Conservation (phyloP, 2,888 invertebrate genomes). For the Tuberolachnus salignus region DNA sequence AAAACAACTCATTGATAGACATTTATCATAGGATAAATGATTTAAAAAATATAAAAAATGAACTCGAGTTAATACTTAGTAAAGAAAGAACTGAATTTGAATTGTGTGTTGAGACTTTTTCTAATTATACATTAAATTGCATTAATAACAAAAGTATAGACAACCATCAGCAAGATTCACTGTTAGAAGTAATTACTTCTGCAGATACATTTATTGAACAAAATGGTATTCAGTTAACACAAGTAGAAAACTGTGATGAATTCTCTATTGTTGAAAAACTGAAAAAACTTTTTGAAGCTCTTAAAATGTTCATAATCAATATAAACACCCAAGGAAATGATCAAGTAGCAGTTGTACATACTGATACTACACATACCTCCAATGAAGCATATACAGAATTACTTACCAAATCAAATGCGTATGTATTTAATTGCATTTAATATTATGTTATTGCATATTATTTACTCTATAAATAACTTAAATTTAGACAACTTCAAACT, state of each 20-base stretch:
- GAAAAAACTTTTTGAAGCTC: slow-evolving; percentile 50
- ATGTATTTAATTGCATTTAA: slow-evolving; percentile 7
- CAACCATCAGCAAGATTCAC: slow-evolving; percentile 20
- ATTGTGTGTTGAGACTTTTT: slow-evolving; percentile 1
- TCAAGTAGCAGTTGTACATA: not conserved
- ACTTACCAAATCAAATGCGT: slow-evolving; percentile 33
- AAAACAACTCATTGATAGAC: slow-evolving; percentile 6
- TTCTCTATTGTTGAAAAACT: slow-evolving; percentile 44
- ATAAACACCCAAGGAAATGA: slow-evolving; percentile 28
- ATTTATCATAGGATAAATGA: slow-evolving; percentile 27
- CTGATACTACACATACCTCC: not conserved
- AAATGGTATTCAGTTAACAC: slow-evolving; percentile 46
- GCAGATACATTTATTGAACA: slow-evolving; percentile 51
- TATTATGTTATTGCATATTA: not conserved
- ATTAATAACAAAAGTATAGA: not conserved
- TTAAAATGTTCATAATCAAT: slow-evolving; percentile 47
- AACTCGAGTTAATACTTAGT: slow-evolving; percentile 9
- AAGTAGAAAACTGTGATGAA: slow-evolving; percentile 34
- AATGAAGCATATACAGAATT: slow-evolving; percentile 28
- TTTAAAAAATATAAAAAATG: slow-evolving; percentile 38
- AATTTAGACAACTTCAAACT: slow-evolving; percentile 43
- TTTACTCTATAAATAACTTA: slow-evolving; percentile 9
- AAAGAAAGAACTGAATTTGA: slow-evolving; percentile 32
- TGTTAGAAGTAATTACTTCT: slow-evolving; percentile 47
- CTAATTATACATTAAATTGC: not conserved